Evolutionary conservation across 2,797 vertebrate genomes (phyloP), one percentile per base, ranked within the genome.

Genomic region (Babyrousa celebensis): DNA sequence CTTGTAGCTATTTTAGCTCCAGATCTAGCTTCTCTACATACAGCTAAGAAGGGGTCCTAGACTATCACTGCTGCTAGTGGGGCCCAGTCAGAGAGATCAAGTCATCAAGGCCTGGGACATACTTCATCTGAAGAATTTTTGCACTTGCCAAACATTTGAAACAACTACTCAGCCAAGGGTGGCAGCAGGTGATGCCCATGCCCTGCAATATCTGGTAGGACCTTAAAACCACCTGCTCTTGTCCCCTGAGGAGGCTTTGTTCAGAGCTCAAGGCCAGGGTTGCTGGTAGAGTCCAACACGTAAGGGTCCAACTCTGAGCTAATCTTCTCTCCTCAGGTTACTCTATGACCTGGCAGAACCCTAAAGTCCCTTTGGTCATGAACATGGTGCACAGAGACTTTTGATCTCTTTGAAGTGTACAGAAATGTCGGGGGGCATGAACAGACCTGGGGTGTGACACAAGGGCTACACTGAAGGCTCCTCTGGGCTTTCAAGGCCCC

Each of bases 121-220:
- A 32, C 21, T 77, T 88, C 56, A 75, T 32, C 17, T 48, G 67
- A 80, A 90, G 36, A 89, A 75, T n/a, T 65, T 85, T 43, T 89
- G 12, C 10, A 25, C 62, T 86, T 93, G 60, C 58, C 27, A 60
- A 92, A 74, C 6, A 21, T 60, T n/a, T 79, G 52, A 95, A 93
- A 54, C 5, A 71, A 70, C 82, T 62, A 52, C 60, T 72, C 79
- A 68, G 56, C 52, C 62, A 48, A 54, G 40, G 23, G 29, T 87
- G 85, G 77, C 29, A 94, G 74, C 63, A 29, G 6, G 67, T 27
- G 63, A 83, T 40, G 18, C 20, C 56, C 29, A 72, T 10, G 65
- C 21, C 40, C 71, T 68, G 58, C 16, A 60, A 32, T 11, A 15
- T 79, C 29, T 71, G 27, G 2, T 52, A 56, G 68, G 77, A 63